Base-by-base conservation (phyloP, 2,888 invertebrate species). In the Mamestra brassicae region DNA sequence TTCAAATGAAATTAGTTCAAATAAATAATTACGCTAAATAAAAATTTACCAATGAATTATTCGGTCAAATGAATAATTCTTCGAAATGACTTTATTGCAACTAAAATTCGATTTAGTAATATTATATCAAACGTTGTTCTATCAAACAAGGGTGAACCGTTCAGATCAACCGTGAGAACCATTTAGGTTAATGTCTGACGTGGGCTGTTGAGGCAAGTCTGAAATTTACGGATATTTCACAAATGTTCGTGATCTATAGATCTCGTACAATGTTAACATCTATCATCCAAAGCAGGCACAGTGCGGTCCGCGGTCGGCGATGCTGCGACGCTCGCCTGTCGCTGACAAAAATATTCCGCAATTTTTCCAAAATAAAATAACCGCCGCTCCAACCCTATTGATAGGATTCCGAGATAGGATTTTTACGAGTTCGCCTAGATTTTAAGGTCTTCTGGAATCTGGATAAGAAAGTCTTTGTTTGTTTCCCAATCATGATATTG, bases 301-400 rank as follows among this genome's bases (percentile, higher is more conserved):
- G 36, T 50, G 71, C 58, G 61, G 81, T 70, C 42, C 13, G 68
- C 58, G 72, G 54, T 74, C 45, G 71, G 57, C 38, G 55, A 38
- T 50, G 64, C 6, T n/a, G 52, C 61, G 66, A 68, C 63, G 64
- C 52, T 38, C 47, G 74, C 66, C 84, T 87, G 83, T 58, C 72
- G 60, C 57, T 81, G 78, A 86, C 86, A 81, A 81, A 87, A 86
- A 87, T 83, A 64, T 75, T 38, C 62, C 69, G 36, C 68, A 73
- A 63, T 74, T 78, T 75, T 72, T 73, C 64, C 36, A 65, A 74
- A 82, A 80, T 71, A 74, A 75, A 86, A 85, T 70, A 78, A 54
- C 76, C 62, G 67, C 34, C 58, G 36, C 50, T 64, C 38, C 61
- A n/a, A 47, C 62, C 73, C 57, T 64, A 76, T 76, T 87, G 74